Evolutionary conservation across 2,797 vertebrate genomes (phyloP).

Genomic region (Anguilla obscura): DNA sequence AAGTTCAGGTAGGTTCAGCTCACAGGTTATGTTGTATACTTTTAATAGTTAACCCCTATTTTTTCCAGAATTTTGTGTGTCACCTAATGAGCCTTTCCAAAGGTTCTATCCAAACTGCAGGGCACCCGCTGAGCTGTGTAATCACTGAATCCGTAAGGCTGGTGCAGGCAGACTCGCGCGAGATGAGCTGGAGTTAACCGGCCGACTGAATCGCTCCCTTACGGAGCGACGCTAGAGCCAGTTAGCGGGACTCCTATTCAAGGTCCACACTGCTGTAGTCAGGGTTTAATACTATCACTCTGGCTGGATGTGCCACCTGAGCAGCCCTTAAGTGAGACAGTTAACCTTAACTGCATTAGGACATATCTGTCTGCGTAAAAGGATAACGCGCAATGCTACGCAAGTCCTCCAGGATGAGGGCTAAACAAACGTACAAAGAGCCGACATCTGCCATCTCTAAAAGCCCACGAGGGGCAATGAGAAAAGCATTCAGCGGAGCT

Average conservation of each 20-base stretch:
- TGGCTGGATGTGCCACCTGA: background rate
- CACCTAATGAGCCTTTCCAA: background rate
- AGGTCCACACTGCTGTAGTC: background rate
- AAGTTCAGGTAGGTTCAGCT: background rate
- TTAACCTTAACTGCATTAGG: background rate
- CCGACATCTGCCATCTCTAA: constrained; percentile 32
- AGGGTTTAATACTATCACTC: background rate
- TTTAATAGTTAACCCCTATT: background rate
- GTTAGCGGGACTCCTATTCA: background rate
- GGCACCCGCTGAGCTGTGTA: background rate
- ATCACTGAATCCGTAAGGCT: background rate
- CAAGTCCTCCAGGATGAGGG: background rate
- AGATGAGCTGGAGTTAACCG: background rate
- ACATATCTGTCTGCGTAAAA: background rate
- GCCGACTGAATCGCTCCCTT: background rate
- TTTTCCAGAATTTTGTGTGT: background rate
- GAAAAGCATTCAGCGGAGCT: constrained; percentile 47
- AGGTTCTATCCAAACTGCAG: background rate
- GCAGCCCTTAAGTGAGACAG: background rate
- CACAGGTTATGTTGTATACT: background rate
- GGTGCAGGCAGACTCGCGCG: background rate
- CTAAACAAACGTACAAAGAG: background rate
- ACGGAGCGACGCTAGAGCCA: background rate
- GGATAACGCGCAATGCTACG: background rate
- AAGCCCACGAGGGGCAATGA: constrained; percentile 47